phyloP scores from a whole-genome alignment of 1,140 invertebrate species.

The Drosophila biarmipes region DNA sequence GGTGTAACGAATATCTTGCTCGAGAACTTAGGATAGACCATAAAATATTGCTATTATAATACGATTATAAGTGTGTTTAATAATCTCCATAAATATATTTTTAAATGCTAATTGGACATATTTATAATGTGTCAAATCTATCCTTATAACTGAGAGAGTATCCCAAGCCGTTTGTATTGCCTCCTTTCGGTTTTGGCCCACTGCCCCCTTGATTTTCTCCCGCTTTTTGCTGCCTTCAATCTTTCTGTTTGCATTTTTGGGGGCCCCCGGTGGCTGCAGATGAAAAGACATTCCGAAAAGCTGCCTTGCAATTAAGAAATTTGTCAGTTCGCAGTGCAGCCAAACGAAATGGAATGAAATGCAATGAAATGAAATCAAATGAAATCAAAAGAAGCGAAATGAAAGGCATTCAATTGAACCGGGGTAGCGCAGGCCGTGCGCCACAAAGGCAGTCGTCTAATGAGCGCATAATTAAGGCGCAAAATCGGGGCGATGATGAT shows the following conservation, averaged over 20 bases:
- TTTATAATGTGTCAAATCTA: no score
- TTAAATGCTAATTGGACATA: no score
- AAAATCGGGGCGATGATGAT: neutral
- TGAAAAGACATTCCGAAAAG: constrained; percentile 64
- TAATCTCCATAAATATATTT: no score
- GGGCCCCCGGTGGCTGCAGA: constrained; percentile 19
- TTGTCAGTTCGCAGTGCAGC: constrained; percentile 67
- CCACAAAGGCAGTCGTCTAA: constrained; percentile 33
- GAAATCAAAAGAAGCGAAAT: constrained; percentile 46
- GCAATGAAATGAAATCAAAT: constrained; percentile 1
- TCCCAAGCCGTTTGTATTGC: no score
- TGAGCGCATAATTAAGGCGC: constrained; percentile 58
- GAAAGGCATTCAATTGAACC: constrained; percentile 79
- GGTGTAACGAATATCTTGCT: neutral
- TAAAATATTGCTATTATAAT: no score
- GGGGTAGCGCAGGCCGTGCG: constrained; percentile 7
- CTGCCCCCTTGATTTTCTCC: constrained; percentile 15
- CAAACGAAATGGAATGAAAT: constrained; percentile 39
- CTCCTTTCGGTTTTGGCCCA: constrained; percentile 2
- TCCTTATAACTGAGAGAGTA: no score
- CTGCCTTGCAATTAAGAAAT: constrained; percentile 77
- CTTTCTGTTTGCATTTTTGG: constrained; percentile 44
- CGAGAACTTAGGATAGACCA: neutral
- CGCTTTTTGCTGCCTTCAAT: constrained; percentile 21
- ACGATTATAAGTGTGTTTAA: no score